Percentiles rank a stretch among this genome's conserved stretches.
These are phyloP conservation scores for Heterotis niloticus DNA, from an alignment of 2,113 vertebrate genomes.

Conservation along the genomic window DNA sequence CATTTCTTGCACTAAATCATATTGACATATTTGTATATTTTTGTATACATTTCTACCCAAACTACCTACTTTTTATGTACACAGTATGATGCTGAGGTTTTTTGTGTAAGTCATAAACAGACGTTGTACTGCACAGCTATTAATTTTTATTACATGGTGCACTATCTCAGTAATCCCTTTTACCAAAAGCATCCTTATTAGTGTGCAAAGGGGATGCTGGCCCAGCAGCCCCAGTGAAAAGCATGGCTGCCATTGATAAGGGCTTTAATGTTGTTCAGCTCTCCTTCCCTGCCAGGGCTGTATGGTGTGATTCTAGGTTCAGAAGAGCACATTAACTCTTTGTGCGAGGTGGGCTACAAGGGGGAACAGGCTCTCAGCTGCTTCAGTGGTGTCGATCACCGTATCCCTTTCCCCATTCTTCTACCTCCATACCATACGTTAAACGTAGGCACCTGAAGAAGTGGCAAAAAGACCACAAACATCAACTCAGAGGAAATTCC, in stretches of 20 bases:
- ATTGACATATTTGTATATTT: too few species aligned
- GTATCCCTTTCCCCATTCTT: too few species aligned
- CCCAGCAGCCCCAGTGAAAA: constrained; percentile 1
- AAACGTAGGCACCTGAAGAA: too few species aligned
- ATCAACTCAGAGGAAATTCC: too few species aligned
- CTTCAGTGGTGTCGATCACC: too few species aligned
- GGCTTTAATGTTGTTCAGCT: neutral
- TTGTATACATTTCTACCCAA: too few species aligned
- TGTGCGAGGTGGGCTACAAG: neutral
- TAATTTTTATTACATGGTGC: neutral
- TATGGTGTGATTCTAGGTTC: neutral
- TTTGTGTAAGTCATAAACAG: neutral
- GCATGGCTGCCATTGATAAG: constrained; percentile 2
- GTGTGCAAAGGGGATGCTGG: neutral
- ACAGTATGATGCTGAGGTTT: neutral
- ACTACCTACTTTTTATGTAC: neutral
- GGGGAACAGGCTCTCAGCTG: neutral
- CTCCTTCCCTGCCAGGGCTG: neutral
- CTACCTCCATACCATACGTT: too few species aligned
- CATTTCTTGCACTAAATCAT: too few species aligned
- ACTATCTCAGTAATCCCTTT: constrained; percentile 18
- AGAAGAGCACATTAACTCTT: neutral
- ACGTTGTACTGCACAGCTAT: neutral
- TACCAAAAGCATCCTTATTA: neutral
- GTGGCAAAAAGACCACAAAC: too few species aligned